These are phyloP conservation scores for Anagyrus pseudococci DNA, from an alignment of 2,888 invertebrate genomes.

Conservation along the genomic window DNA sequence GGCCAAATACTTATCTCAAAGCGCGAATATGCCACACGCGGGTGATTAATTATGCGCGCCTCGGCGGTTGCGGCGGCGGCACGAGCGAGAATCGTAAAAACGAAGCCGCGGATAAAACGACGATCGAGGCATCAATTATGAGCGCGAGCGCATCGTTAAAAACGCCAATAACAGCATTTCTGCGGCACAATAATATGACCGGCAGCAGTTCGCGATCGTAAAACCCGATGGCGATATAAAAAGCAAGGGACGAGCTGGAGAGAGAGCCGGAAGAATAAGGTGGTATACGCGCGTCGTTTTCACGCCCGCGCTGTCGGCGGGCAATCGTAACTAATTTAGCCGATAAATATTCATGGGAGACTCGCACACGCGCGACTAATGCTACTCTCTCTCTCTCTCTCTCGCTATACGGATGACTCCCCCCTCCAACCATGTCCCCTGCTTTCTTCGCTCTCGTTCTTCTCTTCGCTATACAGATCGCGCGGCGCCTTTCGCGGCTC, in stretches of 20 bases:
- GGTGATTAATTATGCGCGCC: too few species aligned
- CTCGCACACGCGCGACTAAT: constrained; percentile 46
- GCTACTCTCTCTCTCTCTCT: constrained; percentile 36
- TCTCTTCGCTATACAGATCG: constrained; percentile 16
- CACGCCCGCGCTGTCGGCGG: constrained; percentile 41
- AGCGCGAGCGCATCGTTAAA: too few species aligned
- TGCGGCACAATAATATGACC: neutral
- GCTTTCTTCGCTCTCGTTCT: constrained; percentile 30
- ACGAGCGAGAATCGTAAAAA: too few species aligned
- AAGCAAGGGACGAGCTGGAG: constrained; percentile 18
- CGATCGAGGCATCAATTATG: too few species aligned
- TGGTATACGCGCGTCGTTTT: constrained; percentile 38
- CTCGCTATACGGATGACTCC: constrained; percentile 3
- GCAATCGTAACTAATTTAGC: constrained; percentile 51
- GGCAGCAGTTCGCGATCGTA: constrained; percentile 10
- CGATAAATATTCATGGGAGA: constrained; percentile 57
- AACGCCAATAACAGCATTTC: too few species aligned
- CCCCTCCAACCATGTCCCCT: too few species aligned
- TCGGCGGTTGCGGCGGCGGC: too few species aligned
- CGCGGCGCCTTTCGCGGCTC: neutral
- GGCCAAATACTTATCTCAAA: too few species aligned
- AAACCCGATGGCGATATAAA: constrained; percentile 32
- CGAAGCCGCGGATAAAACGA: too few species aligned
- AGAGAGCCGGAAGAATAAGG: constrained; percentile 15
- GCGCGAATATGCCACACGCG: too few species aligned